Evolutionary conservation across 2,113 vertebrate genomes (phyloP).

Genomic region (Murina feae): DNA sequence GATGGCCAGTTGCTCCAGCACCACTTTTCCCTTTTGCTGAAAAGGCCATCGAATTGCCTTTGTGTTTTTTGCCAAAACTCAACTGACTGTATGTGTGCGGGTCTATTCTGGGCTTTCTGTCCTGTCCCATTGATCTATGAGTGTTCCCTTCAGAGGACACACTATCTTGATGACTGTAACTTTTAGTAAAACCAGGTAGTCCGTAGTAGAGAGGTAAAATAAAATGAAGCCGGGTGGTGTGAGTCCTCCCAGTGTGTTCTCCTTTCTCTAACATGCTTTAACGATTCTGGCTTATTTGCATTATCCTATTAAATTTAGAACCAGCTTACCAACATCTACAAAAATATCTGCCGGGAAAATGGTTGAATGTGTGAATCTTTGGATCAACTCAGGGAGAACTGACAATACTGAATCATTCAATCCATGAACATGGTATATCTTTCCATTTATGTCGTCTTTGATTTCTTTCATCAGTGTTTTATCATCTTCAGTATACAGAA

Average conservation of each 20-base stretch:
- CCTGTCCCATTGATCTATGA: too few relatives aligned
- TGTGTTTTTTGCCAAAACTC: not conserved
- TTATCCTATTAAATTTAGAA: not conserved
- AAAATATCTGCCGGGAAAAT: not conserved
- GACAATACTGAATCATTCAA: not conserved
- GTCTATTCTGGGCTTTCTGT: not conserved
- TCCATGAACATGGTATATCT: not conserved
- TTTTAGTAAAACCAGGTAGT: not conserved
- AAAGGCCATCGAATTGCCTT: not conserved
- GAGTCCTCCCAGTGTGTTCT: too few relatives aligned
- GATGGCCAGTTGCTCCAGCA: not conserved
- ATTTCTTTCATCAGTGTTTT: not conserved
- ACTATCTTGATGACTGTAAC: too few relatives aligned
- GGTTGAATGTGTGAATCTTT: not conserved
- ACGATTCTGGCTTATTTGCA: not conserved
- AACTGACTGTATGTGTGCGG: accelerated
- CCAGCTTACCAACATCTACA: not conserved
- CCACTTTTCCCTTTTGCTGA: not conserved
- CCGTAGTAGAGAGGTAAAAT: too few relatives aligned
- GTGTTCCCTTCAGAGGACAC: accelerated
- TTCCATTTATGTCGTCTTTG: not conserved
- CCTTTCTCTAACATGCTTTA: not conserved
- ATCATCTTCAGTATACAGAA: not conserved
- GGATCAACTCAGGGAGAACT: not conserved
- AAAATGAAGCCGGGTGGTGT: accelerated